phyloP scores from a whole-genome alignment of 2,797 vertebrate genomes.

The Melanotaenia trifasciata region DNA sequence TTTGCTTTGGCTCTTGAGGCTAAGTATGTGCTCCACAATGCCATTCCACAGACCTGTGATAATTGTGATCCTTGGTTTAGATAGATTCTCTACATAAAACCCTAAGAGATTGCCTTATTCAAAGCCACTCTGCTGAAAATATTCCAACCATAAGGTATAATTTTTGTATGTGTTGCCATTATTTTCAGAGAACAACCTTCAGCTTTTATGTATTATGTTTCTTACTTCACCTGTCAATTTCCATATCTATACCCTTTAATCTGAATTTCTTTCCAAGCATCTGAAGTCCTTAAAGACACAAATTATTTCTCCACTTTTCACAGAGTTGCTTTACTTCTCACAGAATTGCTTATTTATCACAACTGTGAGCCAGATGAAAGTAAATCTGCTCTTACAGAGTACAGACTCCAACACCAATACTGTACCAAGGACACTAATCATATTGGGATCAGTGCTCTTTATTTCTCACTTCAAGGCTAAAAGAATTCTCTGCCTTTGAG shows the following conservation, averaged over 20 bases:
- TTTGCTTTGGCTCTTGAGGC: conserved; percentile 97
- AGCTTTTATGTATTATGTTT: conserved; percentile 18
- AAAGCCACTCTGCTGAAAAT: conserved; percentile 22
- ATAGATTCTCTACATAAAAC: conserved; percentile 17
- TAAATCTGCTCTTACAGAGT: conserved; percentile 35
- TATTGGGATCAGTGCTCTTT: conserved; percentile 44
- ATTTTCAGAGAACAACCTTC: conserved; percentile 1
- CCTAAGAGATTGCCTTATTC: conserved; percentile 11
- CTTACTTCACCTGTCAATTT: conserved; percentile 10
- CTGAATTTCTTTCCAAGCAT: conserved; percentile 5
- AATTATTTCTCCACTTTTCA: conserved; percentile 25
- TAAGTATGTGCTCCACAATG: conserved; percentile 87
- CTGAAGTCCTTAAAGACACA: conserved; percentile 9
- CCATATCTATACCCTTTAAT: conserved; percentile 4
- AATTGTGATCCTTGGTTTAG: conserved; percentile 29
- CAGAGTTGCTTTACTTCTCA: conserved; percentile 20
- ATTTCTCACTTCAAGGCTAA: conserved; percentile 30
- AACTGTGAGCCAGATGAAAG: conserved; percentile 36
- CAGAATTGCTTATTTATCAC: conserved; percentile 48
- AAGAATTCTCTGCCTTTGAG: conserved; percentile 33
- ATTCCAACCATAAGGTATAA: conserved; percentile 10
- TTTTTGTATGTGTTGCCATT: conserved; percentile 6
- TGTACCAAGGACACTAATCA: conserved; percentile 51
- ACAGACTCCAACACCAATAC: conserved; percentile 7
- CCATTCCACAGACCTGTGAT: conserved; percentile 23